Evolutionary conservation across 2,888 invertebrate genomes (phyloP).

Genomic region (Eilema caniola): DNA sequence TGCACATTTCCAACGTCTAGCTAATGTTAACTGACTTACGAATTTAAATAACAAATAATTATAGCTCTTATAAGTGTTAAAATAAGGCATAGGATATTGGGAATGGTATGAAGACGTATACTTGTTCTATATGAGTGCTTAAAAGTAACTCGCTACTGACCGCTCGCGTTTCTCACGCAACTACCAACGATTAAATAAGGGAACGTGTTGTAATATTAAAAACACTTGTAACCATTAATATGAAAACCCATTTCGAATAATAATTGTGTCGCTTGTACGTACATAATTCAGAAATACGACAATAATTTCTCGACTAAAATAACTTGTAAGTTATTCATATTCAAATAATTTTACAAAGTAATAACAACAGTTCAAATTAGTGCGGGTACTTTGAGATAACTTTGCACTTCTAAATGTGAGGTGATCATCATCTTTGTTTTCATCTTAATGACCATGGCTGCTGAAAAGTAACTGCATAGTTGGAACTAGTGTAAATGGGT

Average conservation of each 20-base stretch:
- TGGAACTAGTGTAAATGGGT: too few relatives aligned
- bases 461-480: too few relatives aligned
- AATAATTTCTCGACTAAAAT: constrained; percentile 35
- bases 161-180: constrained; percentile 86
- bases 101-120: constrained; percentile 35
- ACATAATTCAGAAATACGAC: constrained; percentile 54
- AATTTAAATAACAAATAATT: constrained; percentile 39
- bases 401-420: background rate
- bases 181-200: constrained; percentile 79
- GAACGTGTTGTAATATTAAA: constrained; percentile 76
- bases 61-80: constrained; percentile 50
- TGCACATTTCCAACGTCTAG: constrained; percentile 80
- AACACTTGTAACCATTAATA: constrained; percentile 69
- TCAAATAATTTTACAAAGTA: constrained; percentile 4
- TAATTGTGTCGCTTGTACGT: constrained; percentile 56
- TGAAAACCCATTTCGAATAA: constrained; percentile 61
- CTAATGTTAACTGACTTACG: constrained; percentile 58
- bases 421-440: background rate
- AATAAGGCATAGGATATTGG: constrained; percentile 38
- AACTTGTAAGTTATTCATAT: constrained; percentile 38
- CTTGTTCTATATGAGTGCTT: constrained; percentile 62
- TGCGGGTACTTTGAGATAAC: background rate
- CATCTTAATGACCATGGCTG: background rate
- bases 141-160: constrained; percentile 75
- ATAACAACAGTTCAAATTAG: background rate